Base-by-base conservation (phyloP, 37 sponge, comb jelly and placozoan species). In the Agelas oroides region DNA sequence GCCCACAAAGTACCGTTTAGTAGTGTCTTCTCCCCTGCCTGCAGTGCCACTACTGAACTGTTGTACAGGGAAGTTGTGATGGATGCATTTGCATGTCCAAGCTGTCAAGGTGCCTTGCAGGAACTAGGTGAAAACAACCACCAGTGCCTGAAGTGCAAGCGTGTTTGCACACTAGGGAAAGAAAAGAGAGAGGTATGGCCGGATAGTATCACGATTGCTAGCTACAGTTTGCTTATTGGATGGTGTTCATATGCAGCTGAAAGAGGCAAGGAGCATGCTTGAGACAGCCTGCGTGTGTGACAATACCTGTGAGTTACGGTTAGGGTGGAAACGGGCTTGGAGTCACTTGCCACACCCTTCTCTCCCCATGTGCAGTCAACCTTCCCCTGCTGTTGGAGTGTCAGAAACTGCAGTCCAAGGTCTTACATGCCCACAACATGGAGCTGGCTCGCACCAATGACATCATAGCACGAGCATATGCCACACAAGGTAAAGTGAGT, bases 371-470 rank as follows among this genome's bases (percentile, higher is more conserved):
- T n/a, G 24, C 32, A 79, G 63, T 61, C 55, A 39, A 68, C 32
- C 13, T 84, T 14, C 32, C 72, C 5, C 46, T 81, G 31, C 75
- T 86, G 12, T 56, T 70, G 46, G 41, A 91, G 73, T 91, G 87
- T 58, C 82, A 80, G n/a, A 20, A 53, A 53, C 21, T 81, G 20
- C 70, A 76, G 59, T 19, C 38, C n/a, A 36, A 52, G 20, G 38
- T 91, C 14, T 76, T 91, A 12, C 74, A 86, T 78, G 69, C 24
- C 20, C 33, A 68, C 71, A 91, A 85, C 87, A 79, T 31, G 66
- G 66, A 75, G 28, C 73, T 91, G 35, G 87, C 70, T 20, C 41
- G 64, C 35, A 91, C 83, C 33, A 75, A 57, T 14, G 92, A 91
- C 71, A 11, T 37, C 20, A 21, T 91, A 14, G 88, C 92, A 53